Conservation (phyloP, 2,888 invertebrate genomes). For the Ptychoptera contaminata region DNA sequence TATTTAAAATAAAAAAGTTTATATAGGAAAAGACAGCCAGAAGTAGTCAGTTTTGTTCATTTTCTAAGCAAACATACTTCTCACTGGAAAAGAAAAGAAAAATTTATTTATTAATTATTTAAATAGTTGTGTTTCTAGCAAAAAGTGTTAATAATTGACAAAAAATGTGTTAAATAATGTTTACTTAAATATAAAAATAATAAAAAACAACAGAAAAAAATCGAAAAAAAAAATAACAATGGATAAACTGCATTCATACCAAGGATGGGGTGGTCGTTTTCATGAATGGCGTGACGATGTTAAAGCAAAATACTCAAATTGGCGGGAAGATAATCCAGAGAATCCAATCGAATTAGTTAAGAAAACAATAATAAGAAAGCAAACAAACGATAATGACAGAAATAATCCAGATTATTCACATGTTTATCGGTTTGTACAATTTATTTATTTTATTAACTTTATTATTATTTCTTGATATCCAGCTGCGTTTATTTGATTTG, state of each 20-base stretch:
- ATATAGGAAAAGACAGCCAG: too few relatives aligned
- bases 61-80: too few relatives aligned
- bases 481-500: neutral
- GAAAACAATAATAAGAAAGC: constrained; percentile 17
- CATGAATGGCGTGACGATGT: constrained; percentile 50
- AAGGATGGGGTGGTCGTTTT: constrained; percentile 54
- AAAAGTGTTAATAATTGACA: too few relatives aligned
- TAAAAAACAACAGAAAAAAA: too few relatives aligned
- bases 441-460: neutral
- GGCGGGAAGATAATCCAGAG: constrained; percentile 43
- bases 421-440: constrained; percentile 41
- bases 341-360: constrained; percentile 37
- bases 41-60: too few relatives aligned
- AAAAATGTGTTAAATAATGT: too few relatives aligned
- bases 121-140: too few relatives aligned
- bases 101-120: too few relatives aligned
- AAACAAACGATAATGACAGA: constrained; percentile 24
- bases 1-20: too few relatives aligned
- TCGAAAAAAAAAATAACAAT: constrained; percentile 35
- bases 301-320: constrained; percentile 42
- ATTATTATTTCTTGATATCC: neutral
- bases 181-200: too few relatives aligned
- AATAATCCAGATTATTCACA: constrained; percentile 42
- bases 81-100: too few relatives aligned
- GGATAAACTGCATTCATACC: constrained; percentile 67